A percentile compares a stretch with the other conserved stretches of the same genome.
These are phyloP conservation scores for Corythornis cristatus DNA, from an alignment of 2,113 vertebrate genomes.

Conservation along the genomic window DNA sequence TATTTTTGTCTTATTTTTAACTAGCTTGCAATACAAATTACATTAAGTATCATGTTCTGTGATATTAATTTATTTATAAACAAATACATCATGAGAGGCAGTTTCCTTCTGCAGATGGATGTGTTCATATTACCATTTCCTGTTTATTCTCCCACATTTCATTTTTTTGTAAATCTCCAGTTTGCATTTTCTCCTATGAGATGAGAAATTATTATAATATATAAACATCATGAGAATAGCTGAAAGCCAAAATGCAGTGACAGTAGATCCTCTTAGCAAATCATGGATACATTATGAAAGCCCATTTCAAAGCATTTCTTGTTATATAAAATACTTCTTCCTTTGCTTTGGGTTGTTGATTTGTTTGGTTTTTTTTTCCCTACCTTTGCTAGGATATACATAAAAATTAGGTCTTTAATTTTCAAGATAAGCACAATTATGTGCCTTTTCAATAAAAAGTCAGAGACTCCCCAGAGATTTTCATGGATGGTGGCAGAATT, in stretches of 20 bases:
- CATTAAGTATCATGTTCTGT: neutral
- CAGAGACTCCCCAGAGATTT: neutral
- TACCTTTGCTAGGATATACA: neutral
- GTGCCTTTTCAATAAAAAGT: neutral
- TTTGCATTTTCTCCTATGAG: neutral
- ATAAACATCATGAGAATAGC: neutral
- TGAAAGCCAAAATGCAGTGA: neutral
- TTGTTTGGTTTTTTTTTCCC: neutral
- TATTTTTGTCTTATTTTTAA: neutral
- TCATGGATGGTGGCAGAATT: neutral
- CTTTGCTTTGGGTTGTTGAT: no score
- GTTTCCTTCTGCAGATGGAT: neutral
- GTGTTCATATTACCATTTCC: neutral
- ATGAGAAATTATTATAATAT: neutral
- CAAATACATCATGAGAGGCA: neutral
- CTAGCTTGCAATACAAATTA: neutral
- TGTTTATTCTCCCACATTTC: constrained; percentile 25
- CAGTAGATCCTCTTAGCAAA: neutral
- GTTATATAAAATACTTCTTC: neutral
- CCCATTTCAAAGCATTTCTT: neutral
- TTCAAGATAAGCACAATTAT: neutral
- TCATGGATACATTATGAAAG: neutral
- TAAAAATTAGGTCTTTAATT: neutral
- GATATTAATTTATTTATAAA: neutral
- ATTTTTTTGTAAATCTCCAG: constrained; percentile 11